Evolutionary conservation across 2,888 invertebrate species (phyloP), one percentile per base, ranked within the genome.

Genomic region (Macaria notata): DNA sequence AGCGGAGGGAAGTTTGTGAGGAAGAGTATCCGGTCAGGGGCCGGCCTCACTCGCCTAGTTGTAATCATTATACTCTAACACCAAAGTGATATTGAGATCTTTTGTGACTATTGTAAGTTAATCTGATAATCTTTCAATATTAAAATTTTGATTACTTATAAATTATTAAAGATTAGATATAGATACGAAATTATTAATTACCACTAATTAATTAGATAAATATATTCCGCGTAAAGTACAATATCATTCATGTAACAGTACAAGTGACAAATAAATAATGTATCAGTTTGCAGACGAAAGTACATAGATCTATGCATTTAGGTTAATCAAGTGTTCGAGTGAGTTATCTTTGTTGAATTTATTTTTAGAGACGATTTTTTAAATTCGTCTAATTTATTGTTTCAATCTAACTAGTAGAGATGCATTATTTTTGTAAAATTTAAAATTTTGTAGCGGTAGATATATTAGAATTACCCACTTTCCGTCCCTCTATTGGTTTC

Each of bases 11-110:
- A 19, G 1, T 19, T 19, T 19, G 19, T 19, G 19, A 19, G 19
- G 19, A 19, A 19, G 19, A 19, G 19, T 19, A 19, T 19, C 19
- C 19, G 19, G 19, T 19, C 19, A 19, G 19, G 19, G 19, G 19
- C 19, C 19, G 19, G 19, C 39, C 33, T 44, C 64, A 31, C 29
- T 5, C 31, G 38, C 39, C 47, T 8, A 19, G 19, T 49, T 54
- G 42, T 33, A 33, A 49, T 49, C 7, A 43, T 29, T 49, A 58
- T 75, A 75, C 72, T 78, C 65, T 62, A 72, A 77, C 70, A 78
- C 81, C 81, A 59, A 76, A 83, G 81, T 85, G 86, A 86, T 87
- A 86, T 84, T 86, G 64, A 73, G 74, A 81, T 79, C 78, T 46
- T 19, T 31, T 74, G 69, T 71, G 70, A 70, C 64, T 66, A 63